Conservation (phyloP, 2,888 invertebrate species). For the Polyommatus icarus region DNA sequence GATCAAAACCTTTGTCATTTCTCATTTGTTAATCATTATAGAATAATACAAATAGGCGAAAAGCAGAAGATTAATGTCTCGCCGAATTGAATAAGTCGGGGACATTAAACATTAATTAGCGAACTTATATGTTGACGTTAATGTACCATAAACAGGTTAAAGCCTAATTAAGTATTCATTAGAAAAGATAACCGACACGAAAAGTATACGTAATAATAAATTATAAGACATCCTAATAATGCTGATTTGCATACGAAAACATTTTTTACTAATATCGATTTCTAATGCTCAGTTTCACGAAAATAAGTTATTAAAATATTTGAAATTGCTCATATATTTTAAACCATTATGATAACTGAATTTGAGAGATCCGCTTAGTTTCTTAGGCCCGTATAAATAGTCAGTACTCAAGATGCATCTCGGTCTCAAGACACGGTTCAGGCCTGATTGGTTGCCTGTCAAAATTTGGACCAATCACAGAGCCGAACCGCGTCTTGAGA, state of each 20-base stretch:
- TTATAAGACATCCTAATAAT: background rate
- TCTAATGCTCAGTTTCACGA: background rate
- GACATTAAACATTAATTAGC: background rate
- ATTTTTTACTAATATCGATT: conserved; percentile 5
- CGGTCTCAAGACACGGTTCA: too few relatives aligned
- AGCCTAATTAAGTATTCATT: conserved; percentile 23
- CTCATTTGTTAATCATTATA: background rate
- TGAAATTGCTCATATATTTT: background rate
- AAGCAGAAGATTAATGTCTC: background rate
- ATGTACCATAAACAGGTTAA: conserved; percentile 29
- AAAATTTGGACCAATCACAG: too few relatives aligned
- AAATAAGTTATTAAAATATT: conserved; percentile 7
- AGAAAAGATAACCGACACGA: background rate
- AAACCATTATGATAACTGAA: background rate
- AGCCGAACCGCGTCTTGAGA: too few relatives aligned
- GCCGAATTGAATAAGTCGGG: background rate
- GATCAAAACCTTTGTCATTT: too few relatives aligned
- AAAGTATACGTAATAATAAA: conserved; percentile 6
- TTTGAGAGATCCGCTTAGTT: background rate
- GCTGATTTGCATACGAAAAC: background rate
- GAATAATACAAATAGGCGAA: background rate
- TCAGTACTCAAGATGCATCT: too few relatives aligned
- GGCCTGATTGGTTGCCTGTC: too few relatives aligned
- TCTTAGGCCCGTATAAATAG: too few relatives aligned
- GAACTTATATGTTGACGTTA: conserved; percentile 9